Percentiles rank a stretch among this genome's conserved stretches.
phyloP scores from a whole-genome alignment of 2,113 vertebrate genomes.

The Brachyistius frenatus region DNA sequence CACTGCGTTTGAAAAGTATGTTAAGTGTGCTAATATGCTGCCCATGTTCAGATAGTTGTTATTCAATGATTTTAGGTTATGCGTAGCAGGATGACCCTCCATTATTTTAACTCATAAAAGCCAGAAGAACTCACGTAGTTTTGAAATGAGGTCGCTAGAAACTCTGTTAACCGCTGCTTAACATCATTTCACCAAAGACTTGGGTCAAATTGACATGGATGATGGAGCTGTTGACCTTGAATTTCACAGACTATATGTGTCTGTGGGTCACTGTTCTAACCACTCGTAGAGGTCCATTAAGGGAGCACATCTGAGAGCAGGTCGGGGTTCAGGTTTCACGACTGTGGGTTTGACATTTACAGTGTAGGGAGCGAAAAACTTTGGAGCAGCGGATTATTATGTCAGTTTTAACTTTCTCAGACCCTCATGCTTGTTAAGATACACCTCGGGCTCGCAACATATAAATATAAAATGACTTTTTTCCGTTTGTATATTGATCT shows the following conservation, averaged over 20 bases:
- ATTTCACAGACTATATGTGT: constrained; percentile 36
- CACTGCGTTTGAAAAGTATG: neutral
- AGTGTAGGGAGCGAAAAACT: constrained; percentile 17
- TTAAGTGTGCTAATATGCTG: neutral
- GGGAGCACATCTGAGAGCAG: constrained; percentile 44
- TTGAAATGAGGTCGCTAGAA: neutral
- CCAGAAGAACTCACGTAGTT: neutral
- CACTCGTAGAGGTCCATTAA: constrained; percentile 24
- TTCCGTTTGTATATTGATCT: too few relatives aligned
- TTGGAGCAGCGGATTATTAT: constrained; percentile 5
- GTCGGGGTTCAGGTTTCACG: constrained; percentile 63
- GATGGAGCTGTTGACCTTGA: constrained; percentile 21
- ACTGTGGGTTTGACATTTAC: constrained; percentile 61
- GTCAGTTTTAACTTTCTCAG: constrained; percentile 7
- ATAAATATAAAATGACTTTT: too few relatives aligned
- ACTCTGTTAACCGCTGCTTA: neutral
- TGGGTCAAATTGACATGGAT: constrained; percentile 11
- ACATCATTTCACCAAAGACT: neutral
- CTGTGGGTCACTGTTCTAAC: constrained; percentile 14
- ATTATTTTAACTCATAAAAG: too few relatives aligned
- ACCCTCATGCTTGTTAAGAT: neutral
- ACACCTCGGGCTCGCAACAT: neutral
- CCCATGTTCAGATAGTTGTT: neutral
- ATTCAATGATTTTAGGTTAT: neutral
- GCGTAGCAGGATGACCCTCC: neutral